A percentile compares a stretch with the other conserved stretches of the same genome.
These are phyloP conservation scores for Fulmarus glacialis DNA, from an alignment of 2,113 vertebrate species.

Conservation along the genomic window DNA sequence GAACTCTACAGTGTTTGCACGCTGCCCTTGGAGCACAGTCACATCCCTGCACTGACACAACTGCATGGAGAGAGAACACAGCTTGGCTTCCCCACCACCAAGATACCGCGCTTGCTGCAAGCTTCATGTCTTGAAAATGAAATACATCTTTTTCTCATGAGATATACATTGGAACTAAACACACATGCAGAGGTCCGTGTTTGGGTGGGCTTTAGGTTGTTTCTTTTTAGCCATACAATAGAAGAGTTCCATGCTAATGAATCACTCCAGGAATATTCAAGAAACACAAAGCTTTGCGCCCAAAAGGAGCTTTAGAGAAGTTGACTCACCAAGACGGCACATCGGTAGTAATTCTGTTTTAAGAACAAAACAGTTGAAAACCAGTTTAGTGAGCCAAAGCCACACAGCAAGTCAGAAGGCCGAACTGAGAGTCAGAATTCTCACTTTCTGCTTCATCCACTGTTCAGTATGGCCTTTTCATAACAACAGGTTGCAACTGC, in stretches of 20 bases:
- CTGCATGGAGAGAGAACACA: fast-evolving
- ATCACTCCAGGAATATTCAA: neutral
- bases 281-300: neutral
- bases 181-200: fast-evolving
- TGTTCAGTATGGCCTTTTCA: fast-evolving
- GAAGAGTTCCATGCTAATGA: neutral
- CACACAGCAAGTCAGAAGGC: neutral
- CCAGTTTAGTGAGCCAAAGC: neutral
- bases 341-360: neutral
- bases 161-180: neutral
- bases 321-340: neutral
- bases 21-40: neutral
- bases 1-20: neutral
- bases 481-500: neutral
- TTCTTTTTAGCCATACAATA: neutral
- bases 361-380: neutral
- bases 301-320: neutral
- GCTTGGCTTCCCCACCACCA: neutral
- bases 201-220: neutral
- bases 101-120: neutral
- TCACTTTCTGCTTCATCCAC: neutral
- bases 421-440: neutral
- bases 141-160: neutral
- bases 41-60: neutral
- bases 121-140: neutral